Evolutionary conservation across 2,113 vertebrate species (phyloP).

Genomic region (Microtus oregoni): DNA sequence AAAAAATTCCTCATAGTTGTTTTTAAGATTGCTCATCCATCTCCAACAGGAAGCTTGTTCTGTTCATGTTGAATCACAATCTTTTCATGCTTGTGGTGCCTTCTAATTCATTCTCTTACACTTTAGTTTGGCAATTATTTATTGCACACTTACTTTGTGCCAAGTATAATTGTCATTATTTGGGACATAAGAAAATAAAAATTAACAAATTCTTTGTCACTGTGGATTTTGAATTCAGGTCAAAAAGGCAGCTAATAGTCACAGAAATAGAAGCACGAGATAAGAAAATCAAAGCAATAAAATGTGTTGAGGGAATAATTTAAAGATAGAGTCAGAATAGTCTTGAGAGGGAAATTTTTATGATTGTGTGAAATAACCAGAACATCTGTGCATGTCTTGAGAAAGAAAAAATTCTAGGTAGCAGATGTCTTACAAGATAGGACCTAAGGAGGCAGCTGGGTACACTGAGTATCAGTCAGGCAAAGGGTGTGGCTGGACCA

Average conservation of each 20-base stretch:
- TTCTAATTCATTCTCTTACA: neutral
- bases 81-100: neutral
- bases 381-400: neutral
- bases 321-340: neutral
- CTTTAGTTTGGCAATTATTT: neutral
- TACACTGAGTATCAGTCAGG: neutral
- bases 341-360: neutral
- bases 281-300: neutral
- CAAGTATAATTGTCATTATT: neutral
- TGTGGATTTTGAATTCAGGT: slow-evolving; percentile 7
- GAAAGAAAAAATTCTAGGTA: neutral
- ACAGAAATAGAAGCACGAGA: neutral
- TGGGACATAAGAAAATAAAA: neutral
- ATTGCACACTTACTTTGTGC: neutral
- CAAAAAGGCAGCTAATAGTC: neutral
- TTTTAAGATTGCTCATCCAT: neutral
- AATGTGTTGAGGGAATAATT: neutral
- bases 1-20: neutral
- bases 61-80: neutral
- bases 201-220: neutral
- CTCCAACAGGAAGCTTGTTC: neutral
- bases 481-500: neutral
- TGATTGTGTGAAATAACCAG: too few relatives aligned
- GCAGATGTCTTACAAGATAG: neutral
- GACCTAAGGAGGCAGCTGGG: neutral